Conservation (phyloP, 2,888 invertebrate species). For the Lycaena phlaeas region DNA sequence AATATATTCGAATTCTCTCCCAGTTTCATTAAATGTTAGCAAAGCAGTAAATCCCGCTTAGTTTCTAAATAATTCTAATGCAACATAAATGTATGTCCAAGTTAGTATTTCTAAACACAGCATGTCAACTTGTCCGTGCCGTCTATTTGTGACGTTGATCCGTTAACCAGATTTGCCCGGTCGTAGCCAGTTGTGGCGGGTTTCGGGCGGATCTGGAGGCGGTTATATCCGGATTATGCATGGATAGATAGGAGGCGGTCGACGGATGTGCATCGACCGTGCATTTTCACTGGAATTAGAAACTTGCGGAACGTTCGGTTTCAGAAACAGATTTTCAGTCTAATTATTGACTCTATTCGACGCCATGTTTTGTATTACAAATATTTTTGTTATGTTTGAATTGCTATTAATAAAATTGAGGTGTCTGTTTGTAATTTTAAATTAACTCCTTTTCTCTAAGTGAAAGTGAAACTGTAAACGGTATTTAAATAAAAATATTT, state of each 20-base stretch:
- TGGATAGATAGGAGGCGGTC: conserved; percentile 35
- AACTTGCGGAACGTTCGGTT: conserved; percentile 14
- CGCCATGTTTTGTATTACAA: not conserved
- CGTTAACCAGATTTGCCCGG: conserved; percentile 31
- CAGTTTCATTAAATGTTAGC: too few relatives aligned
- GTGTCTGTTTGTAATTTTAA: too few relatives aligned
- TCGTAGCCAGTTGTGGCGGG: conserved; percentile 27
- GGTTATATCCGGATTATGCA: conserved; percentile 37
- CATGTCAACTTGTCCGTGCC: conserved; percentile 16
- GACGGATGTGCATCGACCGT: conserved; percentile 29
- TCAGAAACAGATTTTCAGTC: conserved; percentile 11
- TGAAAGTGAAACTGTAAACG: too few relatives aligned
- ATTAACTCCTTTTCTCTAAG: too few relatives aligned
- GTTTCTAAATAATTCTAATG: conserved; percentile 1
- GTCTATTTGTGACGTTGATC: conserved; percentile 26
- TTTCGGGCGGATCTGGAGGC: conserved; percentile 29
- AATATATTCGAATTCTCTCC: too few relatives aligned
- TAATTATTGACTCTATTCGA: conserved; percentile 1
- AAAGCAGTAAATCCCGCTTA: not conserved
- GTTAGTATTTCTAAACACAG: conserved; percentile 21
- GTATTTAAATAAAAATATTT: too few relatives aligned
- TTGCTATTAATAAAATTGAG: too few relatives aligned
- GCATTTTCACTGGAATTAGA: conserved; percentile 21
- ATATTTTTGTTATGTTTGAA: too few relatives aligned
- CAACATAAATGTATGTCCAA: conserved; percentile 17